phyloP scores from a whole-genome alignment of 2,797 vertebrate species.

The Artibeus lituratus region DNA sequence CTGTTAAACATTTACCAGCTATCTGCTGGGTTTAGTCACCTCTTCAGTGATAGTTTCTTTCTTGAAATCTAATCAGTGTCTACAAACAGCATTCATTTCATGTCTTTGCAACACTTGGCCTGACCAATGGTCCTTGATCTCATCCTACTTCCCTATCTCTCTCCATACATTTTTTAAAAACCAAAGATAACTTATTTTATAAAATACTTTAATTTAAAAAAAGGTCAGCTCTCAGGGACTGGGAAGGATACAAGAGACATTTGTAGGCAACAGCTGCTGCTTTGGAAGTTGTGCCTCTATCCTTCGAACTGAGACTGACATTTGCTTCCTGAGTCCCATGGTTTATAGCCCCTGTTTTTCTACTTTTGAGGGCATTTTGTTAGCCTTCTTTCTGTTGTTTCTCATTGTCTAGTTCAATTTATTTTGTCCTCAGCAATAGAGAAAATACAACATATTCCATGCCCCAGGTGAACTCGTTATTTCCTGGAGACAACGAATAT shows the following conservation, averaged over 20 bases:
- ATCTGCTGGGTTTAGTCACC: background rate
- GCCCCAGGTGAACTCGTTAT: background rate
- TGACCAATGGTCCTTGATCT: background rate
- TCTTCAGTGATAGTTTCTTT: background rate
- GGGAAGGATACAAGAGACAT: background rate
- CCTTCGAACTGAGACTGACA: background rate
- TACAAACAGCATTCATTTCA: background rate
- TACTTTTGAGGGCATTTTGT: background rate
- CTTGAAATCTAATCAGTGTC: background rate
- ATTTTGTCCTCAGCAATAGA: background rate
- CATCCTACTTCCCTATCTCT: background rate
- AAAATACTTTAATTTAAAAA: background rate
- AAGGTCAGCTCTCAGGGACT: background rate
- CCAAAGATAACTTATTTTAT: background rate
- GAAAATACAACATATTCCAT: background rate
- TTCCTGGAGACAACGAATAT: background rate
- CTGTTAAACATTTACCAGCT: background rate
- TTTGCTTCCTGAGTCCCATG: background rate
- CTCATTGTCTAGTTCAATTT: background rate
- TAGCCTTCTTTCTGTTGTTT: background rate
- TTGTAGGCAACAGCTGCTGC: background rate
- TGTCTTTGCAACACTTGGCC: background rate
- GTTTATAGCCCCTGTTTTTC: background rate
- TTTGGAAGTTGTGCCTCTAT: background rate
- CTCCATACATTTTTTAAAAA: background rate